Evolutionary conservation across 2,797 vertebrate species (phyloP), one percentile per base, ranked within the genome.

Genomic region (Galago senegalensis): DNA sequence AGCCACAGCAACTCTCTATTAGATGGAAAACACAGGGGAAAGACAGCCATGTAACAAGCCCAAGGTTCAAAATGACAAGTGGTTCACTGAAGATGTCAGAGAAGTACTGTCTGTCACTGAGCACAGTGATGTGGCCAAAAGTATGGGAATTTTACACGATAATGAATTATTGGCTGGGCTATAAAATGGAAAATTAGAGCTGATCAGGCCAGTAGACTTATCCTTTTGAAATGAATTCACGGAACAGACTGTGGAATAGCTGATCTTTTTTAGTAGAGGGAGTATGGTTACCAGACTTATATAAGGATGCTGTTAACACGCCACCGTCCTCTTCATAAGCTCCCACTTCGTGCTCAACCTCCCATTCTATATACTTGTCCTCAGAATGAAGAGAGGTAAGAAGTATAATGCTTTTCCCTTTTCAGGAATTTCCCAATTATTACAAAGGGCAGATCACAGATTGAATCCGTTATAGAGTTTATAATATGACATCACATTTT

Each of bases 121-220:
- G 31, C 2, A 0, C 61, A 87, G 94, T 4, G 46, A 94, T 46
- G 56, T 7, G 37, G 80, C 56, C 90, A 87, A 83, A 91, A 67
- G 27, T 18, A 31, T 31, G 58, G n/a, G 86, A 96, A 73, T 21
- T 97, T 23, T 87, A 92, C 87, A n/a, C 93, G 69, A 95, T 89
- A 86, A 96, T 0, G 14, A 92, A 91, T 94, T 85, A 95, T 49
- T 89, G 89, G 53, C 87, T 60, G 53, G 58, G 46, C 5, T 58
- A 69, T 16, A 87, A 83, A 80, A 93, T 79, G 88, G 73, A 97
- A 95, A 89, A 11, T 72, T 72, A 85, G 92, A 60, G 69, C 91
- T 31, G 61, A 87, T 1, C 17, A 43, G 60, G 72, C 53, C 46
- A n/a, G 29, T 8, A 20, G 60, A 58, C 40, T 23, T 20, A 58